phyloP scores from a whole-genome alignment of 2,113 vertebrate genomes.

The Thomomys bottae region DNA sequence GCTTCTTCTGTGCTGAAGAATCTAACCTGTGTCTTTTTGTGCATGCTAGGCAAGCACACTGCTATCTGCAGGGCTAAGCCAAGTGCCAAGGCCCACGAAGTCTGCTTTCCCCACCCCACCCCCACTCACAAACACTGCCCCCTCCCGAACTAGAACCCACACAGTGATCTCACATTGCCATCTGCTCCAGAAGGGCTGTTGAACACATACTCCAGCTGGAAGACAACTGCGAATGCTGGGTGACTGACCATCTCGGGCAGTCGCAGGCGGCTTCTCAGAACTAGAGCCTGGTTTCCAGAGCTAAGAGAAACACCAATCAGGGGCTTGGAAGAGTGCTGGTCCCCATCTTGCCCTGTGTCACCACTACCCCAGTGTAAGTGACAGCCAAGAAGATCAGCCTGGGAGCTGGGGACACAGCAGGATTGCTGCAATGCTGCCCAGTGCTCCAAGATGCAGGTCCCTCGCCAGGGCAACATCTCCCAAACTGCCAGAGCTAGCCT shows the following conservation, averaged over 20 bases:
- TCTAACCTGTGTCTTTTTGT: too few species aligned
- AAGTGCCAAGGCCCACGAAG: too few species aligned
- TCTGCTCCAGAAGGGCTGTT: constrained; percentile 80
- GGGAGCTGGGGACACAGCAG: accelerated
- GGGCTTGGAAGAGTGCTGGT: accelerated
- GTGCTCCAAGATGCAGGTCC: not conserved
- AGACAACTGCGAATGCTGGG: constrained; percentile 86
- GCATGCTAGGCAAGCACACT: too few species aligned
- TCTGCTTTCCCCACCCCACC: too few species aligned
- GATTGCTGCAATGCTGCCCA: accelerated
- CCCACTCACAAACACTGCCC: not conserved
- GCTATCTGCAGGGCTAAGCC: too few species aligned
- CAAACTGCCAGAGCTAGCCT: too few species aligned
- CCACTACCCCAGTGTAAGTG: accelerated
- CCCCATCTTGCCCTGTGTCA: accelerated
- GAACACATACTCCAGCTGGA: constrained; percentile 95
- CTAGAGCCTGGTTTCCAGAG: constrained; percentile 82
- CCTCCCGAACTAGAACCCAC: accelerated
- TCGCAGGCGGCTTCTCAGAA: constrained; percentile 91
- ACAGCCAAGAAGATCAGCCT: too few species aligned
- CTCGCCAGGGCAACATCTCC: not conserved
- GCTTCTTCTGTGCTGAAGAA: too few species aligned
- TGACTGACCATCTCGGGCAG: constrained; percentile 90
- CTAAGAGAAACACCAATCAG: constrained; percentile 47
- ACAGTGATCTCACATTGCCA: constrained; percentile 85